A percentile compares a stretch with the other conserved stretches of the same genome.
Evolutionary conservation across 2,888 invertebrate genomes (phyloP).

Genomic region (Leptodirus hochenwartii): DNA sequence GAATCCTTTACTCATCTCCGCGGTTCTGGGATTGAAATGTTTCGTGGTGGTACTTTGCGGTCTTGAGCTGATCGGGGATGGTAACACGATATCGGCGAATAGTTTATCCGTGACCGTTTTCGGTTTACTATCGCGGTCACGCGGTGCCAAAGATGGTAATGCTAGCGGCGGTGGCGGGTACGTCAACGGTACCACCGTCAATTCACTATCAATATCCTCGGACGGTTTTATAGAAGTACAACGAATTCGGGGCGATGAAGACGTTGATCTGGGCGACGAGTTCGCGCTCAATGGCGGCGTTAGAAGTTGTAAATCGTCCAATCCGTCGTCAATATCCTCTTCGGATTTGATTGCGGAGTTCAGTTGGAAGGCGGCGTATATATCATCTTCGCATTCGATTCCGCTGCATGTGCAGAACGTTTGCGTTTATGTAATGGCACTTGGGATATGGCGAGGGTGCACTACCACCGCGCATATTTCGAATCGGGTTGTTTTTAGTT

Average conservation of each 20-base stretch:
- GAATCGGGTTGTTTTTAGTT: too few species aligned
- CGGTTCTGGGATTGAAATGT: slow-evolving; percentile 64
- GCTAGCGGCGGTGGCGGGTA: slow-evolving; percentile 5
- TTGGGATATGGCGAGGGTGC: too few species aligned
- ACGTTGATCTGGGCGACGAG: too few species aligned
- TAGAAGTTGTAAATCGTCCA: too few species aligned
- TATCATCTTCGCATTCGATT: slow-evolving; percentile 61
- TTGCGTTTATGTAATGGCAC: too few species aligned
- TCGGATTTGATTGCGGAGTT: too few species aligned
- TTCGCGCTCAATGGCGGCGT: too few species aligned
- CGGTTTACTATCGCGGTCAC: slow-evolving; percentile 13
- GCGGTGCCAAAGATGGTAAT: background rate
- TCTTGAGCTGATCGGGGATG: slow-evolving; percentile 13
- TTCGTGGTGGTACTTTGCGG: slow-evolving; percentile 54
- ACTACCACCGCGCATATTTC: too few species aligned
- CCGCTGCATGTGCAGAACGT: slow-evolving; percentile 52
- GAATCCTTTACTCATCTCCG: slow-evolving; percentile 90
- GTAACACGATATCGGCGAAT: slow-evolving; percentile 15
- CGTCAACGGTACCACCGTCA: slow-evolving; percentile 6
- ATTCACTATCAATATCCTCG: too few species aligned
- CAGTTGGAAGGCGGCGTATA: slow-evolving; percentile 49
- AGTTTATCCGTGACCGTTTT: slow-evolving; percentile 25
- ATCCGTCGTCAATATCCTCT: too few species aligned
- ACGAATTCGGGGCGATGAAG: too few species aligned
- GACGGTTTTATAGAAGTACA: too few species aligned